Evolutionary conservation across 1,140 invertebrate genomes (phyloP).

Genomic region (Acyrthosiphon pisum): DNA sequence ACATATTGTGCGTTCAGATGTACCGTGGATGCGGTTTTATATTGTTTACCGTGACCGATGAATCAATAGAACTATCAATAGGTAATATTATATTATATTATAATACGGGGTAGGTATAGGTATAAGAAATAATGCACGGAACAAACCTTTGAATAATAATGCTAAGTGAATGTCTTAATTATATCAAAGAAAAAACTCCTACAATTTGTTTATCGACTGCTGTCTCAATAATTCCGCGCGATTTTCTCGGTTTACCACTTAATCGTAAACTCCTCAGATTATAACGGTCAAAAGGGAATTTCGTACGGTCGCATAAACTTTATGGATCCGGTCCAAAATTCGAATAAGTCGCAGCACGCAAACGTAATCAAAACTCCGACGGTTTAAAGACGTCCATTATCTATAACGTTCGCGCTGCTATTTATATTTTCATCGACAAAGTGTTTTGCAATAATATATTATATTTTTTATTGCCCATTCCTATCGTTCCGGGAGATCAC

Average conservation of each 20-base stretch:
- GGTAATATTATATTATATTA: too few relatives aligned
- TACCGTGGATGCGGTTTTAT: background rate
- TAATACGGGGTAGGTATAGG: background rate
- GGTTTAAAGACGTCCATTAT: background rate
- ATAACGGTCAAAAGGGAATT: slow-evolving; percentile 3
- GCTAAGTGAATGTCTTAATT: background rate
- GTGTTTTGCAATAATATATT: background rate
- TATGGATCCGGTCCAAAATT: slow-evolving; percentile 36
- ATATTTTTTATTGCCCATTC: background rate
- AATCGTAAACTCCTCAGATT: slow-evolving; percentile 18
- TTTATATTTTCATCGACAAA: background rate
- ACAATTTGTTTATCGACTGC: background rate
- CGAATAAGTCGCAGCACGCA: slow-evolving; percentile 25
- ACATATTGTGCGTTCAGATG: background rate
- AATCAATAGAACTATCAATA: too few relatives aligned
- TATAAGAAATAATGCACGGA: background rate
- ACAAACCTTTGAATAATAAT: background rate
- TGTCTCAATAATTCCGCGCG: background rate
- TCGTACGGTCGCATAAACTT: slow-evolving; percentile 38
- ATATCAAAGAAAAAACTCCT: background rate
- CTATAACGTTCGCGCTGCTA: background rate
- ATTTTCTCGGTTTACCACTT: background rate
- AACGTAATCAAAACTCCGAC: slow-evolving; percentile 15
- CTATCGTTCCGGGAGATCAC: background rate
- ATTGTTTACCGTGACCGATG: too few relatives aligned